Percentiles rank a stretch among this genome's conserved stretches.
Evolutionary conservation across 1,140 invertebrate genomes (phyloP).

Genomic region (Diorhabda sublineata): DNA sequence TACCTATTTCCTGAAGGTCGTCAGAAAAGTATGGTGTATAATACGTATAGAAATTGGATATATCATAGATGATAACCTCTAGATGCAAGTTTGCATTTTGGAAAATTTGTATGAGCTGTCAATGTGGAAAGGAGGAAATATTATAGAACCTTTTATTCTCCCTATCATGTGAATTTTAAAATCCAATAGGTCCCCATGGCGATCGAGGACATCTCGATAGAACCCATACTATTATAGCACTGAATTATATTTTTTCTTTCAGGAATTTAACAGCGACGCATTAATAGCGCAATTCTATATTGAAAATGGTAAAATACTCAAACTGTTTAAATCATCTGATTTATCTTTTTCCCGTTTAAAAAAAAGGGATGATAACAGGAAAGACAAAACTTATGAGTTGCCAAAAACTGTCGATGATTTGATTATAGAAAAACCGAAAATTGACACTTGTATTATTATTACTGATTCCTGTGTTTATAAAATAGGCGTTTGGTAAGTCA

Average conservation of each 20-base stretch:
- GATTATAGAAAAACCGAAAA: conserved; percentile 49
- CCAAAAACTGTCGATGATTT: conserved; percentile 52
- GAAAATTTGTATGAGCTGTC: too few relatives aligned
- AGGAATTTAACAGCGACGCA: conserved; percentile 55
- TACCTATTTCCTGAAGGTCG: too few relatives aligned
- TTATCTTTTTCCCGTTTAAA: conserved; percentile 37
- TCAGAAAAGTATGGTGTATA: too few relatives aligned
- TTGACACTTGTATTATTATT: conserved; percentile 68
- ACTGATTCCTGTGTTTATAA: conserved; percentile 67
- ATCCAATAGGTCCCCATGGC: too few relatives aligned
- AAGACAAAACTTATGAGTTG: conserved; percentile 45
- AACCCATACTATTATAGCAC: too few relatives aligned
- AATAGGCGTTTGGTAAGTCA: conserved; percentile 58
- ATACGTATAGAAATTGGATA: too few relatives aligned
- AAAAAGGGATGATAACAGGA: conserved; percentile 38
- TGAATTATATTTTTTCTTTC: conserved; percentile 21
- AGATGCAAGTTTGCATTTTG: too few relatives aligned
- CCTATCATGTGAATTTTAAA: too few relatives aligned
- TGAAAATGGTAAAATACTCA: conserved; percentile 50
- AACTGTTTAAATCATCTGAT: conserved; percentile 50
- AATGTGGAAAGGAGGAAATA: too few relatives aligned
- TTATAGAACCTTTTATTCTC: too few relatives aligned
- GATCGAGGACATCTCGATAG: too few relatives aligned
- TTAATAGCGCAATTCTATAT: conserved; percentile 55
- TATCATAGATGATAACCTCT: too few relatives aligned